Evolutionary conservation across 37 sponge, comb jelly and placozoan species (phyloP).

Genomic region (Agelas oroides): DNA sequence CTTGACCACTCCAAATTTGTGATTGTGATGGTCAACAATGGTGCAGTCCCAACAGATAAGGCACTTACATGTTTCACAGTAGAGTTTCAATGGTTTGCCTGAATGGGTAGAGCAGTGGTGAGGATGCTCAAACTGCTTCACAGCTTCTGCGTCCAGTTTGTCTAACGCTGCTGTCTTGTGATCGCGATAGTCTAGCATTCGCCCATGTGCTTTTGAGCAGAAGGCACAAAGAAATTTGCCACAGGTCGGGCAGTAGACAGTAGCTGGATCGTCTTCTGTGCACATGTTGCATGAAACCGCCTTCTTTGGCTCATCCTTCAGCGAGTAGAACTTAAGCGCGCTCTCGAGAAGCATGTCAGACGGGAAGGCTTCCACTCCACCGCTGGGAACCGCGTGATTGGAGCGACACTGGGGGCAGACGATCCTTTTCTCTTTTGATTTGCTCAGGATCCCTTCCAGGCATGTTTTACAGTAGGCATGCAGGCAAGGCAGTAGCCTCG

Average conservation of each 20-base stretch:
- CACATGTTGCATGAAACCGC: too few species aligned
- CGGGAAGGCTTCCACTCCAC: slow-evolving; percentile 8
- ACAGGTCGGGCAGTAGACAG: too few species aligned
- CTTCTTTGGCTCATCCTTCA: too few species aligned
- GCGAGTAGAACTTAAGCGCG: too few species aligned
- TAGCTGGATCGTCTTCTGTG: too few species aligned
- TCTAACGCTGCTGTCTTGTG: too few species aligned
- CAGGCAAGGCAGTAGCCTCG: too few species aligned
- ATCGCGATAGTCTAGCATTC: too few species aligned
- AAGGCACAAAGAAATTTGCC: too few species aligned
- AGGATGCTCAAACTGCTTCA: slow-evolving; percentile 1
- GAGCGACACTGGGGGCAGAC: slow-evolving; percentile 2
- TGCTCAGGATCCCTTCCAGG: too few species aligned
- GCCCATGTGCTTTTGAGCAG: too few species aligned
- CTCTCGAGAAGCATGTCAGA: background rate
- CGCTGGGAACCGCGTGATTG: background rate
- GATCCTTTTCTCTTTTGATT: background rate
- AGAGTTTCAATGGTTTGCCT: slow-evolving; percentile 24
- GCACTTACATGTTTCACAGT: slow-evolving; percentile 15
- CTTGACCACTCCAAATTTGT: slow-evolving; percentile 4
- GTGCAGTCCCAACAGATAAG: slow-evolving; percentile 53
- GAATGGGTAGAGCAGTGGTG: slow-evolving; percentile 15
- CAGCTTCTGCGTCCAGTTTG: background rate
- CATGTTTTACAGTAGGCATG: too few species aligned
- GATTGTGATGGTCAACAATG: slow-evolving; percentile 11